Base-by-base conservation (phyloP, 2,113 vertebrate genomes). In the Mugil cephalus region DNA sequence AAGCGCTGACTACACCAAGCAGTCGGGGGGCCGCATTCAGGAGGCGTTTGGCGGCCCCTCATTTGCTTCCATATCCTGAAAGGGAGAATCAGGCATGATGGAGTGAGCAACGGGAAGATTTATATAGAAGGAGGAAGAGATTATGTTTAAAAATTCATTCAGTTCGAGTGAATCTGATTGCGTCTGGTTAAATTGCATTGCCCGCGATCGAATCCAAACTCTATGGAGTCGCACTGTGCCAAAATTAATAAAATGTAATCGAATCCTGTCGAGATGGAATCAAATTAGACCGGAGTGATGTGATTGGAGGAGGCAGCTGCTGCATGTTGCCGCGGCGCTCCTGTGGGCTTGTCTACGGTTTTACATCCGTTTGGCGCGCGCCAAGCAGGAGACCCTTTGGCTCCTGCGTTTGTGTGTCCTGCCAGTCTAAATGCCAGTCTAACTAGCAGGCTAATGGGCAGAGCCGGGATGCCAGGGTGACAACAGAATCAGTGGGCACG, bases 201-300 rank as follows among this genome's bases (percentile, higher is more conserved):
- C 54, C 62, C 55, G 65, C 75, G 82, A 89, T 85, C 61, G 83
- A 86, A 85, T 89, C n/a, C 83, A 68, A 88, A 77, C 81, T 83
- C 68, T 46, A 76, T 51, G 71, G 82, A 84, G 89, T 89, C 73
- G 53, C 84, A 71, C 82, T 80, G 79, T 84, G 87, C 79, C 87
- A 87, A 87, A 89, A 91, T 92, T 88, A 91, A 90, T 90, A 63
- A 90, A 89, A 89, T 61, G 88, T 88, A 91, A 91, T 89, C 69
- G 83, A 89, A 87, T 89, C 86, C 84, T 83, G 87, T 84, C 60
- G 60, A 60, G 77, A 83, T 72, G 77, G 77, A 91, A 89, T 85
- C 70, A 77, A 82, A 88, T 89, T 79, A 88, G 80, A 43, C 46
- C 75, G 8, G 74, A 76, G 14, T 76, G 87, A 89, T 56, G 83